Percentiles rank a stretch among this genome's conserved stretches.
These are phyloP conservation scores for Sceloporus tristichus DNA, from an alignment of 2,113 vertebrate genomes.

Conservation along the genomic window DNA sequence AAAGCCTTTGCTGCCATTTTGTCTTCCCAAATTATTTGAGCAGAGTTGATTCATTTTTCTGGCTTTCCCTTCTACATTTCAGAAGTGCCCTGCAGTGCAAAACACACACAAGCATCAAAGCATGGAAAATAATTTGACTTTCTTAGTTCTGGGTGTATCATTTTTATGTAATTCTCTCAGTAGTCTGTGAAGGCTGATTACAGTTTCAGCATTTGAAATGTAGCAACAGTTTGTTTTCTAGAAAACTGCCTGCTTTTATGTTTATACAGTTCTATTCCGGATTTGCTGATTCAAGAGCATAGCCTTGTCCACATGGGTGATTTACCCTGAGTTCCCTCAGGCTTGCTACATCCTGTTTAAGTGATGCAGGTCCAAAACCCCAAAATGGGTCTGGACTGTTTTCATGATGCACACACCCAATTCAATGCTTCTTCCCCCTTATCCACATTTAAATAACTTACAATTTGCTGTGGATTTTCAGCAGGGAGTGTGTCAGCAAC, in stretches of 20 bases:
- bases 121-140: conserved; percentile 70
- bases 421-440: too few species aligned
- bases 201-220: conserved; percentile 70
- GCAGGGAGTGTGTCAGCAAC: too few species aligned
- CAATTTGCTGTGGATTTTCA: too few species aligned
- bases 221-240: conserved; percentile 61
- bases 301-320: too few species aligned
- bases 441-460: too few species aligned
- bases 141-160: conserved; percentile 59
- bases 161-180: conserved; percentile 66
- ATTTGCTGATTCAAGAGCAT: neutral
- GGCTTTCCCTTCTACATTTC: conserved; percentile 52
- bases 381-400: too few species aligned
- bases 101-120: conserved; percentile 73
- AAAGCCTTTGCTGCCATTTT: conserved; percentile 49
- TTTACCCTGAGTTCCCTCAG: too few species aligned
- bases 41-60: conserved; percentile 67
- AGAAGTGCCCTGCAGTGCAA: conserved; percentile 56
- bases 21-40: conserved; percentile 62
- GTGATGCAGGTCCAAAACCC: too few species aligned
- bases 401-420: too few species aligned
- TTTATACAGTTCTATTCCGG: conserved; percentile 27
- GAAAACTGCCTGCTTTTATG: conserved; percentile 49
- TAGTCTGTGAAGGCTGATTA: conserved; percentile 65
- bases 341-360: too few species aligned